Evolutionary conservation across 1,140 invertebrate genomes (phyloP), one percentile per base, ranked within the genome.

Genomic region (Tachypleus tridentatus): DNA sequence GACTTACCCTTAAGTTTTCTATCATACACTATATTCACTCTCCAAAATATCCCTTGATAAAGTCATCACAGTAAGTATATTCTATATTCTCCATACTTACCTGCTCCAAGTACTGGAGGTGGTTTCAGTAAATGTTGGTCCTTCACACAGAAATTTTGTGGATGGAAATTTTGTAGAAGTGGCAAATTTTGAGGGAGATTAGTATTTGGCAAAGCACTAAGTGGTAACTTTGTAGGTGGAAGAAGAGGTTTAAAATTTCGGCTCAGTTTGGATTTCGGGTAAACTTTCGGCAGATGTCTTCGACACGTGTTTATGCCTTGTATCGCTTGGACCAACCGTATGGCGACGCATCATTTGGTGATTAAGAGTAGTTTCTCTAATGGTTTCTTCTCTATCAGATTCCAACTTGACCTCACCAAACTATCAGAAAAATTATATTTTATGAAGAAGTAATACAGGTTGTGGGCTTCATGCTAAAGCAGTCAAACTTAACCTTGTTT

Each of bases 91-190:
- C 7, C 51, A 54, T 51, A 69, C 82, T 81, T 74, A 91, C 89
- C 87, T 70, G 87, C 87, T 65, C 87, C 89, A 84, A 94, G 86
- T 7, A 89, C 86, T 62, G 86, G 85, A 3, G 93, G 93, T 54
- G 93, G 92, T 76, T 95, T 93, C 54, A 97, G 78, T 68, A 97
- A 81, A 78, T 97, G 90, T 72, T 93, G 91, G 79, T 97, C 91
- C 75, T 95, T 94, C 64, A 92, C 87, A 72, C 87, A 87, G 76
- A 91, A 89, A 78, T 89, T 89, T 72, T 89, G 86, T 6, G 86
- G 86, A 57, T 85, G 85, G 67, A 87, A 84, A 76, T 88, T 84
- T 72, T 86, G 84, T 52, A 88, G 79, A 67, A 87, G 78, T 58
- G 87, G 87, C 73, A 89, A 78, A 76, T 88, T 87, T 66, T 86